phyloP scores from a whole-genome alignment of 92 coral and sea anemone genomes.

The Umimayanthus kanabou region DNA sequence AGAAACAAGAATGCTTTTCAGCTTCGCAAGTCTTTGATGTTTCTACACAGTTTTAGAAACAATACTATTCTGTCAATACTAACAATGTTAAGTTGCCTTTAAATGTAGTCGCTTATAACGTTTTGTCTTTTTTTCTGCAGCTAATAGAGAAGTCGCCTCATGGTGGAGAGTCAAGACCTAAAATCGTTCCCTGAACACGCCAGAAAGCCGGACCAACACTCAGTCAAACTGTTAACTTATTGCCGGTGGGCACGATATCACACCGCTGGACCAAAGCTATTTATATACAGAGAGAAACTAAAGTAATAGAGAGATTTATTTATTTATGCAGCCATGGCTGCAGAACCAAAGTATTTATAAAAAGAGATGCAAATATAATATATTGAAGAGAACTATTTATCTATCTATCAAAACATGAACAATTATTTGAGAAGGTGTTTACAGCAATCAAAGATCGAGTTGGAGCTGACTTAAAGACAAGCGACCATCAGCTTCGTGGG shows the following conservation, averaged over 20 bases:
- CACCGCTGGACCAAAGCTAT: not conserved
- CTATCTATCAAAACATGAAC: not conserved
- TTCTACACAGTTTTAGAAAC: not conserved
- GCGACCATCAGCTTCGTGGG: not conserved
- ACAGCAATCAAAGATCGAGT: not conserved
- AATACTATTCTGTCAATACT: too few relatives aligned
- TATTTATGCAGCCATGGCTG: too few relatives aligned
- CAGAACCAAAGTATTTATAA: not conserved
- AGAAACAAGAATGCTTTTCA: too few relatives aligned
- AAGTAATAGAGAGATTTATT: not conserved
- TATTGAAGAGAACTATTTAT: too few relatives aligned
- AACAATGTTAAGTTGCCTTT: not conserved
- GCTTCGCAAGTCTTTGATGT: too few relatives aligned
- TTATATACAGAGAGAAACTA: not conserved
- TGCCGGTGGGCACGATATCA: not conserved
- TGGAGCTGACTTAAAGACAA: not conserved
- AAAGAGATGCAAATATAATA: too few relatives aligned
- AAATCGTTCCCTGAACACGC: not conserved
- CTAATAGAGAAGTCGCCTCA: not conserved
- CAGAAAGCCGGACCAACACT: not conserved
- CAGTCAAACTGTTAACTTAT: not conserved
- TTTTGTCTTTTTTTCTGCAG: not conserved
- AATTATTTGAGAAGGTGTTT: not conserved
- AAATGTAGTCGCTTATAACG: too few relatives aligned
- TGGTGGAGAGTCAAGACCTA: not conserved